A percentile compares a stretch with the other conserved stretches of the same genome.
Evolutionary conservation across 2,113 vertebrate genomes (phyloP).

Genomic region (Paradoxurus hermaphroditus): DNA sequence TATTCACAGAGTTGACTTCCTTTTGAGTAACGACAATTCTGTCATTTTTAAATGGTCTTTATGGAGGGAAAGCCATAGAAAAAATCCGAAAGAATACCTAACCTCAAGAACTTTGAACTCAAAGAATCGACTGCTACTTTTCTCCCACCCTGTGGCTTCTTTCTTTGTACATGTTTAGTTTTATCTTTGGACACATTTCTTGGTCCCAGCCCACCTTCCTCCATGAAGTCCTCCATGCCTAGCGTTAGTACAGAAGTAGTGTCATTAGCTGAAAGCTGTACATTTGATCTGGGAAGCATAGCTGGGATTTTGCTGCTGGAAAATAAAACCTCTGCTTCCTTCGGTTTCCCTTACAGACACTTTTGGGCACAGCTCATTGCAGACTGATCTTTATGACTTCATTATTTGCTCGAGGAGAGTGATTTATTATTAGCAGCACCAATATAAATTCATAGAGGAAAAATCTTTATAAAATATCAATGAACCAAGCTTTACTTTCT

Average conservation of each 20-base stretch:
- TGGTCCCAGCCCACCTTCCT: neutral
- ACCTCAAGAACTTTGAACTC: neutral
- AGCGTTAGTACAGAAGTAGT: neutral
- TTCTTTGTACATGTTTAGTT: neutral
- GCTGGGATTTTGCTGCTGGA: neutral
- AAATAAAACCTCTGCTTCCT: neutral
- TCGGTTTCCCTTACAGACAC: neutral
- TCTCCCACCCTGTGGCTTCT: neutral
- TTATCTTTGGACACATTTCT: neutral
- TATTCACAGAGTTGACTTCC: neutral
- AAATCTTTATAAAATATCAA: neutral
- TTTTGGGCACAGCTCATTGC: neutral
- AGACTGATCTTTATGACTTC: neutral
- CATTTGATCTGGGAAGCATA: neutral
- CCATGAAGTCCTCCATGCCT: neutral
- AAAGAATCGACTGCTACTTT: neutral
- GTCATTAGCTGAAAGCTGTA: neutral
- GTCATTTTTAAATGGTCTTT: neutral
- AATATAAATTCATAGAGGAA: conserved; percentile 8
- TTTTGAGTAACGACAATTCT: neutral
- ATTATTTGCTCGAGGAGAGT: conserved; percentile 16
- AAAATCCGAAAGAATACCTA: neutral
- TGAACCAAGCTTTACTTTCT: neutral
- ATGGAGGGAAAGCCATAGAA: neutral
- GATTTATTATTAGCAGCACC: neutral